phyloP scores from a whole-genome alignment of 2,797 vertebrate genomes.

The Nyctalus aviator region DNA sequence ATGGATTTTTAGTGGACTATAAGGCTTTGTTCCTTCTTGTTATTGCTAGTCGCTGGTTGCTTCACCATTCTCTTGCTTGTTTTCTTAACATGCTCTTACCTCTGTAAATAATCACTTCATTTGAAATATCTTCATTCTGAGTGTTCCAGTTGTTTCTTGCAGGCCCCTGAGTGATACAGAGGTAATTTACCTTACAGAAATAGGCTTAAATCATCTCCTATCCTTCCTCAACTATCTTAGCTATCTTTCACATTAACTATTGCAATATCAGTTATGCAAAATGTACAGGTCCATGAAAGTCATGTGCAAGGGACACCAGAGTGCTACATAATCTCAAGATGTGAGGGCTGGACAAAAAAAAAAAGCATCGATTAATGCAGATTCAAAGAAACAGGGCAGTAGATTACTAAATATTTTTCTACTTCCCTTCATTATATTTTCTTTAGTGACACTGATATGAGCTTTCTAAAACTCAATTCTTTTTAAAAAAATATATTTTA shows the following conservation, averaged over 20 bases:
- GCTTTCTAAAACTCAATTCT: slow-evolving; percentile 36
- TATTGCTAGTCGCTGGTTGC: background rate
- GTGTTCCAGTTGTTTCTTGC: background rate
- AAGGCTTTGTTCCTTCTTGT: background rate
- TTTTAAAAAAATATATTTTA: too few relatives aligned
- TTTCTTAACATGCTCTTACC: background rate
- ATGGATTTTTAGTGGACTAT: background rate
- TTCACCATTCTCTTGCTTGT: background rate
- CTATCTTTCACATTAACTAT: slow-evolving; percentile 40
- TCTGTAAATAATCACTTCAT: background rate
- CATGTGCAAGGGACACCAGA: background rate
- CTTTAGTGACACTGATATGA: background rate
- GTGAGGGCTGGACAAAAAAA: background rate
- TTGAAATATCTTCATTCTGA: slow-evolving; percentile 20
- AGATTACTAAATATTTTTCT: background rate
- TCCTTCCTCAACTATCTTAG: background rate
- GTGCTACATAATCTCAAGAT: background rate
- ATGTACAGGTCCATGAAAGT: background rate
- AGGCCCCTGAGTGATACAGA: background rate
- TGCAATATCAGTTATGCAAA: background rate
- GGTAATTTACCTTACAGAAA: background rate
- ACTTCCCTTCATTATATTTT: background rate
- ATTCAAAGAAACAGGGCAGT: background rate
- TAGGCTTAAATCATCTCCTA: background rate
- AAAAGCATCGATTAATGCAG: background rate